Evolutionary conservation across 2,113 vertebrate species (phyloP).

Genomic region (Corythoichthys intestinalis): DNA sequence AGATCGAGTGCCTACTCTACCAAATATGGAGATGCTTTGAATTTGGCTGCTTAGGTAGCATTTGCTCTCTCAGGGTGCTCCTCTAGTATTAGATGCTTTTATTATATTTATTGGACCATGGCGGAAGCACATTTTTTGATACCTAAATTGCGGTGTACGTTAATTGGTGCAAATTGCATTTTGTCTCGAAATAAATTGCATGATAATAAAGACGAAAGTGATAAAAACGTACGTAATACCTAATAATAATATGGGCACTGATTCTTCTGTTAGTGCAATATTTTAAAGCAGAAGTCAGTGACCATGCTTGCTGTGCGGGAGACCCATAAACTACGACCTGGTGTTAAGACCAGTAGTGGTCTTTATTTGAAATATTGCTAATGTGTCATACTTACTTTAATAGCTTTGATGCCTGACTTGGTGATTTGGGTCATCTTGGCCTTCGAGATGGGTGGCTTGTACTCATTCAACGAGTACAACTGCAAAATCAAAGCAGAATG

Average conservation of each 20-base stretch:
- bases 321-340: not conserved
- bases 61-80: too few species aligned
- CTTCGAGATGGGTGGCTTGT: slow-evolving; percentile 98
- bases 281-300: not conserved
- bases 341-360: not conserved
- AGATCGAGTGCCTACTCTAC: too few species aligned
- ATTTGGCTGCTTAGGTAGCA: too few species aligned
- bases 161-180: not conserved
- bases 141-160: not conserved
- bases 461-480: slow-evolving; percentile 98
- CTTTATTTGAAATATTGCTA: slow-evolving; percentile 29
- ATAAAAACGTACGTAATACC: not conserved
- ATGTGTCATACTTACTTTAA: slow-evolving; percentile 87
- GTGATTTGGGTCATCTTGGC: slow-evolving; percentile 99
- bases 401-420: slow-evolving; percentile 98
- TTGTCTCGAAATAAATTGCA: not conserved
- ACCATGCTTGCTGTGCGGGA: not conserved
- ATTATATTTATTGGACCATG: not conserved
- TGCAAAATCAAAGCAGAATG: slow-evolving; percentile 55
- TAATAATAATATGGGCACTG: not conserved
- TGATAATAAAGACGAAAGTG: not conserved
- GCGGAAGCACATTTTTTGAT: not conserved
- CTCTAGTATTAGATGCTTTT: too few species aligned
- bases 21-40: too few species aligned
- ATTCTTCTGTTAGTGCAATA: not conserved